phyloP scores from a whole-genome alignment of 2,888 invertebrate species.

The Lamellibrachia columna region DNA sequence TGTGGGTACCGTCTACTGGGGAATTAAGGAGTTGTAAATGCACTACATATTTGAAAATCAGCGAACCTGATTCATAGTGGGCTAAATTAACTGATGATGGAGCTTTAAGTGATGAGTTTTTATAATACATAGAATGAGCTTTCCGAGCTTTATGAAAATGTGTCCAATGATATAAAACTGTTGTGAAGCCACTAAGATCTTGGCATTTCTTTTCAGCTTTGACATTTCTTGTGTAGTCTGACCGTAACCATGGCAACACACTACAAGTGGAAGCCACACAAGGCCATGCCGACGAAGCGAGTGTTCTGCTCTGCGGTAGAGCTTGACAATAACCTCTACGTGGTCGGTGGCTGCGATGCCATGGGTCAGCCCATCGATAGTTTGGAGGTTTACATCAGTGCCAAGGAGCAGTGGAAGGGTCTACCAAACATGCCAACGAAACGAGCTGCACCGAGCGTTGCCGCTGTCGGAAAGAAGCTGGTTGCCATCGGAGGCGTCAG shows the following conservation, averaged over 20 bases:
- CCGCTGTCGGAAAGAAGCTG: slow-evolving; percentile 51
- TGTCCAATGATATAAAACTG: too few relatives aligned
- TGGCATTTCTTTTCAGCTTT: background rate
- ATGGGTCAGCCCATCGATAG: slow-evolving; percentile 57
- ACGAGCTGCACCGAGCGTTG: slow-evolving; percentile 56
- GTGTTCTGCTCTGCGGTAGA: slow-evolving; percentile 58
- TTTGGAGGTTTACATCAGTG: slow-evolving; percentile 48
- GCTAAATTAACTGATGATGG: too few relatives aligned
- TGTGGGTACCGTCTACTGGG: too few relatives aligned
- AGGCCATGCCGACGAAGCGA: slow-evolving; percentile 59
- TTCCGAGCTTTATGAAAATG: too few relatives aligned
- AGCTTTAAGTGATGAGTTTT: too few relatives aligned
- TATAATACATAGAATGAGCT: too few relatives aligned
- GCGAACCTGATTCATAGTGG: too few relatives aligned
- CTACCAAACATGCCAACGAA: slow-evolving; percentile 54
- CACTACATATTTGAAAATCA: too few relatives aligned
- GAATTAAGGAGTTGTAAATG: too few relatives aligned
- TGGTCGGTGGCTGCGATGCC: slow-evolving; percentile 63
- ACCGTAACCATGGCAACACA: slow-evolving; percentile 19
- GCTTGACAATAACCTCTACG: slow-evolving; percentile 52
- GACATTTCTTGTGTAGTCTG: background rate
- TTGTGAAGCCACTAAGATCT: background rate
- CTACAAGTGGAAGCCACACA: slow-evolving; percentile 50
- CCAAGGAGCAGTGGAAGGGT: slow-evolving; percentile 35
- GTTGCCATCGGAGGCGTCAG: slow-evolving; percentile 60